Base-by-base conservation (phyloP, 2,888 invertebrate species). In the Campoplex capitator region DNA sequence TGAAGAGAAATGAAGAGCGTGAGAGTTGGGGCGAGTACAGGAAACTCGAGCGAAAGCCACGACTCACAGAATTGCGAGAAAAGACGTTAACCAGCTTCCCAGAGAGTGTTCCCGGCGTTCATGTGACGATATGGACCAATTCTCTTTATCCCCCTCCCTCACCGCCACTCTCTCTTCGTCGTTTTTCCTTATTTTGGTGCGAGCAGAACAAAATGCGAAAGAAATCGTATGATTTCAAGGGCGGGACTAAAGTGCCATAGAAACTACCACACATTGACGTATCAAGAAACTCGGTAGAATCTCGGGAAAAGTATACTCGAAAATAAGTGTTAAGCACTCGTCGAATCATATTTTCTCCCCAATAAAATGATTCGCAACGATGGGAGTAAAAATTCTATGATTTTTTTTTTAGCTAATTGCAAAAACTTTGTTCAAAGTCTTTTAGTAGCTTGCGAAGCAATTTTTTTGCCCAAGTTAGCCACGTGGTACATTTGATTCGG, bases 1-100 rank as follows among this genome's bases (percentile, higher is more conserved):
- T 85, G 80, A 87, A 85, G 85, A 87, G 76, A 85, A 87, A 87
- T 84, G 82, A 75, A 79, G 83, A 83, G 62, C 65, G 28, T 48
- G 32, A 54, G 75, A 80, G 58, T 67, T 51, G 54, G 71, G 71
- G 74, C 45, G 54, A 75, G 65, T 74, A 85, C 70, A 78, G 76
- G 62, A 79, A 77, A 71, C 48, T 67, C 28, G 77, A 73, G 54
- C 28, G 67, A 73, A 70, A 76, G 32, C 58, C 73, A 74, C 54
- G 74, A 68, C 74, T 73, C 68, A 77, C 81, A 51, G 80, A 83
- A 85, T 85, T 80, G 76, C 84, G 84, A 86, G 80, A 84, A 74
- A 80, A 86, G 83, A 86, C 80, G 83, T 86, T 86, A 83, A 84
- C 77, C 84, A 86, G 83, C 76, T 80, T 78, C 70, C 67, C 51